Evolutionary conservation across 2,113 vertebrate genomes (phyloP).

Genomic region (Rutilus rutilus): DNA sequence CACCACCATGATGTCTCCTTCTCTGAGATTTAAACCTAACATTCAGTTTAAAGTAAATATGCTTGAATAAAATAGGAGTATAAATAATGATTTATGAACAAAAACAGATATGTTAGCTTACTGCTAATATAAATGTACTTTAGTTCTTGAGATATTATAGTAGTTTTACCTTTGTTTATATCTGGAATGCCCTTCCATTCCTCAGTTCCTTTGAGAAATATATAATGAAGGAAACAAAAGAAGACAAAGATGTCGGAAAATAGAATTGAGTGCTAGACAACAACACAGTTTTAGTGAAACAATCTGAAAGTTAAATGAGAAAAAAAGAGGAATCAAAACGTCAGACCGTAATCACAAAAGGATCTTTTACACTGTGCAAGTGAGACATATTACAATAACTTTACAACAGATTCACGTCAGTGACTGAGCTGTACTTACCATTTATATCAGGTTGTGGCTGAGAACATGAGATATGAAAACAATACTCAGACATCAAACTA

Average conservation of each 20-base stretch:
- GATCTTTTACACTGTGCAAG: neutral
- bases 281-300: neutral
- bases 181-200: neutral
- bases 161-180: conserved; percentile 7
- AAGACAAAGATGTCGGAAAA: neutral
- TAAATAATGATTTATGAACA: neutral
- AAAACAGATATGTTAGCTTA: no score
- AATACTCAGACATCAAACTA: neutral
- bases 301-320: neutral
- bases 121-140: neutral
- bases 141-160: neutral
- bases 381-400: neutral
- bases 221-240: neutral
- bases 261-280: no score
- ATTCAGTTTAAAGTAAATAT: neutral
- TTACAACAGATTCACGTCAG: neutral
- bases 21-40: conserved; percentile 3
- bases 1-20: conserved; percentile 33
- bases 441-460: neutral
- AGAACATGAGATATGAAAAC: neutral
- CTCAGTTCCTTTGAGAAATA: neutral
- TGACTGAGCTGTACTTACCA: neutral
- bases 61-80: no score
- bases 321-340: neutral
- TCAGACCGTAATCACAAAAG: neutral